Percentiles rank a stretch among this genome's conserved stretches.
Conservation (phyloP, 2,888 invertebrate species). For the Drosophila barbarae region DNA sequence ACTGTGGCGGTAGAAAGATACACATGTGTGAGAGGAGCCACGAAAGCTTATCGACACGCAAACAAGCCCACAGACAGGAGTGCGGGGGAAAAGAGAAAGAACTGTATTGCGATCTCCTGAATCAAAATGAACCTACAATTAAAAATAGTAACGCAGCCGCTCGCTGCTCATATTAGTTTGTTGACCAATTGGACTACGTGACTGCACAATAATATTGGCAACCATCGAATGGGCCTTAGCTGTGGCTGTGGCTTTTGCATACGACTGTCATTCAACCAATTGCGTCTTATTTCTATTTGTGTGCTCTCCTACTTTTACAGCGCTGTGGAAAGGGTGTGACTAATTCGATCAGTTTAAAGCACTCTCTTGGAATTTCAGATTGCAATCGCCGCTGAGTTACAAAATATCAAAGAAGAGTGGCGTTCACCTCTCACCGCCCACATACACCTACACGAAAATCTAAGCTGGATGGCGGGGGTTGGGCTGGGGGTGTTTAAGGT, state of each 20-base stretch:
- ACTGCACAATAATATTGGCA: slow-evolving; percentile 36
- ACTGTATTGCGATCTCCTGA: slow-evolving; percentile 22
- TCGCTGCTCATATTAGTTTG: slow-evolving; percentile 28
- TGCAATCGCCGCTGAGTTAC: neutral
- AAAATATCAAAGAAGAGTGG: slow-evolving; percentile 2
- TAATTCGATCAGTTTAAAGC: slow-evolving; percentile 3
- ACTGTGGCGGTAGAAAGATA: neutral
- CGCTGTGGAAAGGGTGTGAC: slow-evolving; percentile 1
- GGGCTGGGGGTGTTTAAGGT: slow-evolving; percentile 21
- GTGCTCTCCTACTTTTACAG: slow-evolving; percentile 7
- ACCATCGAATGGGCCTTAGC: slow-evolving; percentile 13
- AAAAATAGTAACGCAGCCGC: slow-evolving; percentile 27
- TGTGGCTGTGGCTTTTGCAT: slow-evolving; percentile 30
- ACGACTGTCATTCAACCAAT: slow-evolving; percentile 52
- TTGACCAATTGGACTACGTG: slow-evolving; percentile 38
- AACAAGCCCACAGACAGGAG: neutral
- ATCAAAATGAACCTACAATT: slow-evolving; percentile 31
- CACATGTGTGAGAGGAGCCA: slow-evolving; percentile 6
- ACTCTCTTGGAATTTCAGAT: slow-evolving; percentile 15
- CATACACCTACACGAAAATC: slow-evolving; percentile 2
- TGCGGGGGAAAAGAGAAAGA: slow-evolving; percentile 17
- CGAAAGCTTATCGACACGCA: slow-evolving; percentile 21
- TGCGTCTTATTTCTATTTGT: slow-evolving; percentile 62
- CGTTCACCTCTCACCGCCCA: slow-evolving; percentile 5
- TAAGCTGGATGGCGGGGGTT: slow-evolving; percentile 21